Evolutionary conservation across 1,140 invertebrate species (phyloP), one percentile per base, ranked within the genome.

Genomic region (Trypoxylus dichotomus): DNA sequence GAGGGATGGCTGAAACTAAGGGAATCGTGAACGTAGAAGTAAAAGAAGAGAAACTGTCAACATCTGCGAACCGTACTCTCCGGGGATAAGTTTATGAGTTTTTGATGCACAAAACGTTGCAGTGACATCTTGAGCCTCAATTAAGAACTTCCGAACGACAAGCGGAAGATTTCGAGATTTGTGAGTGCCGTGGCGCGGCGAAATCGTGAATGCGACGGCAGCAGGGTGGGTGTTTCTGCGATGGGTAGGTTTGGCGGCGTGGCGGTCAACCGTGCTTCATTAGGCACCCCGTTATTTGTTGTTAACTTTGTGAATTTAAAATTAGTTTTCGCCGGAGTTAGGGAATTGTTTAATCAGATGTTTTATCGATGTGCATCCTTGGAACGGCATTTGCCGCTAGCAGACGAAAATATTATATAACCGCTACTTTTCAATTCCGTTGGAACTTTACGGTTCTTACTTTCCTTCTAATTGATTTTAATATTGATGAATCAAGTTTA

Each of bases 111-210:
- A 79, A 68, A 68, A 63, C 71, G 29, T 71, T 76, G 71, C 47
- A 72, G 71, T 75, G 76, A 80, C 79, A 80, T 79, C 76, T 76
- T 80, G 79, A 54, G 78, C 43, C 76, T 77, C 77, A 80, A 80
- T 80, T 80, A 80, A 80, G 79, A 80, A 74, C 47, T 77, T 74
- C 25, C 21, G 7, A 15, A 15, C 21, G 21, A 68, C 21, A 24
- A 29, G 19, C 7, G 60, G 3, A 15, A 11, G 60, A 19, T 19
- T 54, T 54, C 15, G 1, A 15, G 60, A 68, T 58, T 21, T 21
- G 47, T 68, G 60, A 68, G 11, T 24, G 27, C 21, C 32, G 8
- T 15, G 60, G 60, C 21, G 21, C n/a, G 58, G n/a, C 10, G 42
- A 15, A 43, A 60, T 1, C 3, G 60, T 25, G 27, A 68, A 68